Conservation (phyloP, 2,888 invertebrate species). For the Acleris sparsana region DNA sequence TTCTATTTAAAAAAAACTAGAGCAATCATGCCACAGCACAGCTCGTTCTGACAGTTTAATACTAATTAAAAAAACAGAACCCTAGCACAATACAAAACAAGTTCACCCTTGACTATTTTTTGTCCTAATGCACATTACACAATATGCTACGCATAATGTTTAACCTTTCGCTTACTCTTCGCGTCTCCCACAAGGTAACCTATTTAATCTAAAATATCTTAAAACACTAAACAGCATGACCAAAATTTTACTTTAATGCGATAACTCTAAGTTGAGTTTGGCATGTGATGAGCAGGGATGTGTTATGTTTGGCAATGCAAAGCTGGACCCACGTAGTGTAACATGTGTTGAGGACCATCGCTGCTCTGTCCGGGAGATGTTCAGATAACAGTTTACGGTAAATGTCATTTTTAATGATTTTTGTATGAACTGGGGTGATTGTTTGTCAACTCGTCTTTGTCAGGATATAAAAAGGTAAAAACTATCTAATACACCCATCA, state of each 20-base stretch:
- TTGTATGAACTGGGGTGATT: constrained; percentile 39
- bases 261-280: constrained; percentile 13
- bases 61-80: background rate
- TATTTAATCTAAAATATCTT: constrained; percentile 31
- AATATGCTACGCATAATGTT: constrained; percentile 75
- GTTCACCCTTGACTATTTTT: constrained; percentile 41
- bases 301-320: constrained; percentile 42
- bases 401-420: constrained; percentile 38
- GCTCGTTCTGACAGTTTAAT: too few species aligned
- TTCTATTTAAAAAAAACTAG: too few species aligned
- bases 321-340: constrained; percentile 76
- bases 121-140: constrained; percentile 57
- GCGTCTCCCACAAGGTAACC: constrained; percentile 80
- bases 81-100: background rate
- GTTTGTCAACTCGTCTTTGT: too few species aligned
- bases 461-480: too few species aligned
- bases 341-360: constrained; percentile 74
- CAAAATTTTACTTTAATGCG: constrained; percentile 25
- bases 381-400: constrained; percentile 57
- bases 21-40: too few species aligned
- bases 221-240: background rate
- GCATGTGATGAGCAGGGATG: background rate
- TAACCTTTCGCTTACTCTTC: constrained; percentile 74
- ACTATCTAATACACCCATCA: too few species aligned
- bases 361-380: constrained; percentile 74